Conservation (phyloP, 2,888 invertebrate genomes). For the Mesorhabditis sp. region DNA sequence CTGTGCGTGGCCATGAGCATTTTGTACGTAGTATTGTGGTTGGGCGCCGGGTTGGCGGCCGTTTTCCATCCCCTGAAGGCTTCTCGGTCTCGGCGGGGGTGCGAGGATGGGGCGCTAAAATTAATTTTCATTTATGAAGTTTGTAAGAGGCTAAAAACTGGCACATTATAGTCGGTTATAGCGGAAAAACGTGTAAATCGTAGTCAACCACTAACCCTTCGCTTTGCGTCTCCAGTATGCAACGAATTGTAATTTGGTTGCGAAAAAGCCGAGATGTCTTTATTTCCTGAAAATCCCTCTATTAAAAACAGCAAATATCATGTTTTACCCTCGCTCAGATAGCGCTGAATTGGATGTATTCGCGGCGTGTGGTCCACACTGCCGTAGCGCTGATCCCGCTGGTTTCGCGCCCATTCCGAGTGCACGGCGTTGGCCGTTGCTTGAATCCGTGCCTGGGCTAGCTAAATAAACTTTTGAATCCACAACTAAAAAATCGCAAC, state of each 20-base stretch:
- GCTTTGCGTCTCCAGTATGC: background rate
- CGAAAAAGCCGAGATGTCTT: background rate
- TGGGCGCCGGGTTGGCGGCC: background rate
- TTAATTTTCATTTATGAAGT: no score
- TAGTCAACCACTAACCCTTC: background rate
- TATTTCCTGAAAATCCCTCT: background rate
- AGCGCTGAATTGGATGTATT: background rate
- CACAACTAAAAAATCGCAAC: conserved; percentile 16
- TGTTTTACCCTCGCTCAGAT: background rate
- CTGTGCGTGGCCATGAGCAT: background rate
- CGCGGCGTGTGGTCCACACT: conserved; percentile 2
- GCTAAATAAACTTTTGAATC: conserved; percentile 17
- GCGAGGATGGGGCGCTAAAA: background rate
- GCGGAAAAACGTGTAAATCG: background rate
- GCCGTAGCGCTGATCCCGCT: background rate
- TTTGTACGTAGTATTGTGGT: background rate
- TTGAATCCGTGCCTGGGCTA: conserved; percentile 38
- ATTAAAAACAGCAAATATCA: background rate
- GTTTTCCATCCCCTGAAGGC: background rate
- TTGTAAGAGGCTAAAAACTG: background rate
- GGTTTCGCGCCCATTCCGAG: background rate
- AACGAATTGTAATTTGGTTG: conserved; percentile 4
- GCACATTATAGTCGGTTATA: background rate
- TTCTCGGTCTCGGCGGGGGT: background rate
- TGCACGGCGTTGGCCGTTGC: conserved; percentile 28